Base-by-base conservation (phyloP, 2,888 invertebrate species). In the Acrobasis repandana region DNA sequence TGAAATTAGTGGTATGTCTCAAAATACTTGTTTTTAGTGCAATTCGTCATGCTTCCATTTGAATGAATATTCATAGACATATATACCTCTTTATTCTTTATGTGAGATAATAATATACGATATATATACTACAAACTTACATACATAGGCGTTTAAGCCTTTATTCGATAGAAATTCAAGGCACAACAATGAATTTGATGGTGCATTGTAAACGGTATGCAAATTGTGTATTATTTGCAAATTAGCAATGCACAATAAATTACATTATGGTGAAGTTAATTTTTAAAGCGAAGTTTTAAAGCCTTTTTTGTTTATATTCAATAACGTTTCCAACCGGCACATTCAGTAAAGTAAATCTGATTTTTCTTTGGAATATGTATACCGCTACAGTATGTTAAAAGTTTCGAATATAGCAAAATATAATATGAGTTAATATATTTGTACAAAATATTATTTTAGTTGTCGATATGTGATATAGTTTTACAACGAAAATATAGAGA, bases 391-490 rank as follows among this genome's bases (percentile, higher is more conserved):
- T n/a, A 43, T 63, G 54, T 64, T 61, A 59, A 66, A 63, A 50
- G 18, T 67, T 76, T 72, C 73, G 68, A 73, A 75, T 71, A 74
- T 20, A 62, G 58, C 68, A 28, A 8, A 28, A 28, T 28, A 28
- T 28, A 28, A 28, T 28, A 73, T 15, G 15, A 46, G 11, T 65
- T 75, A 78, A 76, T 82, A 80, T 79, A 77, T 81, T 74, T 79
- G 80, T 83, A 83, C 64, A 81, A 72, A 80, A 67, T 66, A 71
- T 67, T 74, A 72, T 65, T 71, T 69, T 80, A 81, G 72, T 77
- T 80, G 76, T 83, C 77, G 75, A 83, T 82, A 83, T 90, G 90
- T 90, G 90, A 90, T 90, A 90, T 90, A 90, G 89, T 80, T 54
- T 76, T 88, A 90, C 85, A 87, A 80, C 82, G 83, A 85, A 64